Evolutionary conservation across 2,113 vertebrate genomes (phyloP).

Genomic region (Xiphophorus couchianus): DNA sequence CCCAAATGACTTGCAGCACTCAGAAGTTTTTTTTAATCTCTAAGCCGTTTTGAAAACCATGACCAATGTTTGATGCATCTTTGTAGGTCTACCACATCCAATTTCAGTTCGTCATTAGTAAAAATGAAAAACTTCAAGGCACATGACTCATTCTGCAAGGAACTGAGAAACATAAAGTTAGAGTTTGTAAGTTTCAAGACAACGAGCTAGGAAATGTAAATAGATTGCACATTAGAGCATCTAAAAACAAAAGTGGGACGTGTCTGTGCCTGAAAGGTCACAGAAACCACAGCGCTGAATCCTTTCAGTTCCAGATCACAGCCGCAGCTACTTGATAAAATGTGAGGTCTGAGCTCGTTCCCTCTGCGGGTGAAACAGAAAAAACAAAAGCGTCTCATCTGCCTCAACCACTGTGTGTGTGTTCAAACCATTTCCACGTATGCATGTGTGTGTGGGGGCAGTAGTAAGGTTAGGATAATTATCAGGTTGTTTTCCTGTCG

Average conservation of each 20-base stretch:
- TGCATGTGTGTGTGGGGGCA: background rate
- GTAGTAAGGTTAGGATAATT: no score
- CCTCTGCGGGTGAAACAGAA: slow-evolving; percentile 1
- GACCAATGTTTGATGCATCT: no score
- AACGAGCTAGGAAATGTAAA: background rate
- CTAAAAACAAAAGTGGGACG: background rate
- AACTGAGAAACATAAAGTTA: no score
- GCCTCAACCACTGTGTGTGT: background rate
- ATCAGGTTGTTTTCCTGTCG: no score
- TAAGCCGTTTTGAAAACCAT: no score
- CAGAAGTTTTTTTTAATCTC: no score
- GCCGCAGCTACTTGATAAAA: background rate
- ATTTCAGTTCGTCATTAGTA: background rate
- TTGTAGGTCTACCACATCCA: background rate
- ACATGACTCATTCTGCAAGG: no score
- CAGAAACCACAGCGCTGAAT: background rate
- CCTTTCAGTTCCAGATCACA: background rate
- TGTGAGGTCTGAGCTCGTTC: slow-evolving; percentile 4
- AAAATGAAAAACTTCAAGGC: no score
- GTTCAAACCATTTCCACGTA: background rate
- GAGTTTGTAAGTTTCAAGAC: no score
- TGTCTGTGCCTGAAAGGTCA: background rate
- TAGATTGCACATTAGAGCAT: background rate
- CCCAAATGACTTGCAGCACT: background rate
- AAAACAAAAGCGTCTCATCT: background rate